Percentiles rank a stretch among this genome's conserved stretches.
phyloP scores from a whole-genome alignment of 2,113 vertebrate genomes.

The Indicator maculatus region DNA sequence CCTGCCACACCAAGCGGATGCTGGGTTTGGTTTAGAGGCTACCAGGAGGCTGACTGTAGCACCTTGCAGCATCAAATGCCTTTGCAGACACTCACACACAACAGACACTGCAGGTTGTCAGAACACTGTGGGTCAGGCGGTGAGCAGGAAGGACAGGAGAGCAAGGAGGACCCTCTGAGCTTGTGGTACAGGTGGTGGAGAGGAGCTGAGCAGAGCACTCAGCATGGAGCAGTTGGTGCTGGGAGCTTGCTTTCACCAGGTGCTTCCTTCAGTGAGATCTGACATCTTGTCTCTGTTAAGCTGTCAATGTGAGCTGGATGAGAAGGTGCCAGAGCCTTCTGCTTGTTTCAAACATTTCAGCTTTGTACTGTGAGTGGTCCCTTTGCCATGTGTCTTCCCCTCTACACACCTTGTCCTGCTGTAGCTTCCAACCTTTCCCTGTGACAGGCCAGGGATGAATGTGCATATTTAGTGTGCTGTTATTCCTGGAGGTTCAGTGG shows the following conservation, averaged over 20 bases:
- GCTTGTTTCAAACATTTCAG: neutral
- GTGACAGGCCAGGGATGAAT: neutral
- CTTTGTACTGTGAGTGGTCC: neutral
- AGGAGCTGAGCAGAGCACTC: accelerated
- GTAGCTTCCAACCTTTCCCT: accelerated
- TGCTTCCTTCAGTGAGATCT: neutral
- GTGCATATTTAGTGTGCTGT: neutral
- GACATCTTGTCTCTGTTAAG: neutral
- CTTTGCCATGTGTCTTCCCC: accelerated
- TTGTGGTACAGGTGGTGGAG: accelerated
- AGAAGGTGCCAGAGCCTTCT: neutral
- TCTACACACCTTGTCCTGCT: accelerated
- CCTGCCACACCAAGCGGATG: neutral
- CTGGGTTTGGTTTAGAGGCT: neutral
- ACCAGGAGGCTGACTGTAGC: neutral
- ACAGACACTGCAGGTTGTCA: accelerated
- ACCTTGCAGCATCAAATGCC: accelerated
- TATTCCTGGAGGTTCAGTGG: neutral
- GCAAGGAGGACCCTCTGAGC: accelerated
- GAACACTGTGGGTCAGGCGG: neutral
- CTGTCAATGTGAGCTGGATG: neutral
- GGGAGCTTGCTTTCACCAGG: neutral
- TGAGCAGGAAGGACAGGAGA: accelerated
- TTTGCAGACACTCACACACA: accelerated
- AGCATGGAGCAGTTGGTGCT: neutral